Evolutionary conservation across 2,888 invertebrate species (phyloP).

Genomic region (Bhutanitis thaidina): DNA sequence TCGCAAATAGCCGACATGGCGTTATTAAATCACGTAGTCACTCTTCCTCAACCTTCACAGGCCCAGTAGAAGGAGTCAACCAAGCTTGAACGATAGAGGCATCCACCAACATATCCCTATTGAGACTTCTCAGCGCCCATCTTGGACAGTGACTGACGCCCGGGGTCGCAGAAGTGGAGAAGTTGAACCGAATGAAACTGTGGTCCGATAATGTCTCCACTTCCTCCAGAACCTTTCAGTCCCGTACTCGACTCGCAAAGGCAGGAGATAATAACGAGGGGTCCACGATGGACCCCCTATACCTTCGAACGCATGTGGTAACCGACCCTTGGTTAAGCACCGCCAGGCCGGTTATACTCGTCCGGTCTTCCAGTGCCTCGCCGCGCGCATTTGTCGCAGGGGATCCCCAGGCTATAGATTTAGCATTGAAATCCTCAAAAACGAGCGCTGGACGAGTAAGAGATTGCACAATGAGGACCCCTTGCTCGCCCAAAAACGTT

Average conservation of each 20-base stretch:
- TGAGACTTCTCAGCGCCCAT: slow-evolving; percentile 18
- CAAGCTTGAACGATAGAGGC: slow-evolving; percentile 18
- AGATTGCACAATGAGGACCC: background rate
- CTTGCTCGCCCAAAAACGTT: background rate
- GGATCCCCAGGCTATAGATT: slow-evolving; percentile 20
- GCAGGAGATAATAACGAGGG: background rate
- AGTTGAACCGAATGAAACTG: slow-evolving; percentile 7
- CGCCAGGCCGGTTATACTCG: slow-evolving; percentile 4
- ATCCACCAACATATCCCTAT: slow-evolving; percentile 1
- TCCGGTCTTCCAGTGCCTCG: slow-evolving; percentile 22
- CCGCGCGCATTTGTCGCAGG: no score
- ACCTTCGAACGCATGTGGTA: slow-evolving; percentile 18
- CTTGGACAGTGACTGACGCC: background rate
- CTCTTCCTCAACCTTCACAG: background rate
- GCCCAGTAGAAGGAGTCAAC: background rate
- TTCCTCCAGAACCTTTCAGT: background rate
- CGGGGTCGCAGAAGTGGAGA: background rate
- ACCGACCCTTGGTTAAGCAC: slow-evolving; percentile 19
- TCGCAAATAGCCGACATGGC: slow-evolving; percentile 2
- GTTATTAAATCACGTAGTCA: background rate
- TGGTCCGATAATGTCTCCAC: background rate
- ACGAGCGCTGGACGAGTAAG: slow-evolving; percentile 1
- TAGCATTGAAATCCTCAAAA: slow-evolving; percentile 22
- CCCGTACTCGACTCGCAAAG: background rate
- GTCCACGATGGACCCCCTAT: slow-evolving; percentile 26